These are phyloP conservation scores for Mus pahari DNA, from an alignment of 2,113 vertebrate species.

Conservation along the genomic window DNA sequence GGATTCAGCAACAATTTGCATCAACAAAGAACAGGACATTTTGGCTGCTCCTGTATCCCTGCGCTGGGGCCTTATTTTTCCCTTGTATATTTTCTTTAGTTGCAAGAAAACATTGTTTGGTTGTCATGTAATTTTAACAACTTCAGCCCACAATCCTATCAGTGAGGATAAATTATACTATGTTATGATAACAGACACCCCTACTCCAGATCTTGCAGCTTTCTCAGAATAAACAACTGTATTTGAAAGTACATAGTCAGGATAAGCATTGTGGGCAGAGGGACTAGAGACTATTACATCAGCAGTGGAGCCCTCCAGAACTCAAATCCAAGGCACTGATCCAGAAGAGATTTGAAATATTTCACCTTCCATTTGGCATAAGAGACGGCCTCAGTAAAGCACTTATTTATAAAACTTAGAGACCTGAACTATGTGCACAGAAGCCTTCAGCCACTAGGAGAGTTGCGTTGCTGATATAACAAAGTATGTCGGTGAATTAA, in stretches of 20 bases:
- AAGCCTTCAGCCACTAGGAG: background rate
- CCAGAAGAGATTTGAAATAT: background rate
- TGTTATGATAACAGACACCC: background rate
- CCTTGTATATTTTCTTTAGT: constrained; percentile 6
- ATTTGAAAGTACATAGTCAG: background rate
- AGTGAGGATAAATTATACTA: constrained; percentile 27
- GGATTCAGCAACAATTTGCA: constrained; percentile 60
- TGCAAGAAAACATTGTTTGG: constrained; percentile 20
- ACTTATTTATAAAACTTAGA: background rate
- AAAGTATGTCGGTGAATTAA: background rate
- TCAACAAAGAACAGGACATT: constrained; percentile 58
- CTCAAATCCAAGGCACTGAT: background rate
- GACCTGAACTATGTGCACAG: background rate
- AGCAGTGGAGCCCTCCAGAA: constrained; percentile 3
- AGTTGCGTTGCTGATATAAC: background rate
- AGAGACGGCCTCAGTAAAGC: background rate
- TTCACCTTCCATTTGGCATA: constrained; percentile 1
- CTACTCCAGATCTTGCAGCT: background rate
- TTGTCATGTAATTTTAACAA: constrained; percentile 32
- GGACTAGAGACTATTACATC: background rate
- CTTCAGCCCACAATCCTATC: background rate
- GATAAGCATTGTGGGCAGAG: background rate
- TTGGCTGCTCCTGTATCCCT: constrained; percentile 11
- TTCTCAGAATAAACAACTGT: constrained; percentile 30
- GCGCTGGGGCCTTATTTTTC: background rate